Conservation (phyloP, 1,140 invertebrate species). For the Nasonia longicornis region DNA sequence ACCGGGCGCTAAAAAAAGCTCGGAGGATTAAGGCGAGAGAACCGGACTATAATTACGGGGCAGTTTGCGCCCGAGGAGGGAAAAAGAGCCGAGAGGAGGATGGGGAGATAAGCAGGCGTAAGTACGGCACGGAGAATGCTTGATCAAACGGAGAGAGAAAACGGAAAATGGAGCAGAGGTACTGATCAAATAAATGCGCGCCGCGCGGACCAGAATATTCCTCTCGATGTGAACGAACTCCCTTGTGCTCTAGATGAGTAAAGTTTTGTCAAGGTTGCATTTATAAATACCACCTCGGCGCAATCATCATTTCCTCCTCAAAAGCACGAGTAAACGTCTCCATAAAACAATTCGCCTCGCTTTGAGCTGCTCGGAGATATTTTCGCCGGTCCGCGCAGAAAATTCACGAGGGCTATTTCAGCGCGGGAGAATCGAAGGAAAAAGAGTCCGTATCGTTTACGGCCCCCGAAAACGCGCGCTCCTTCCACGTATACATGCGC, state of each 20-base stretch:
- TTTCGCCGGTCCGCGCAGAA: too few relatives aligned
- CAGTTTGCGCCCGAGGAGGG: neutral
- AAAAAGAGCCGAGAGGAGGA: neutral
- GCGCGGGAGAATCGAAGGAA: too few relatives aligned
- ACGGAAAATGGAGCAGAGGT: neutral
- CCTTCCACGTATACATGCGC: neutral
- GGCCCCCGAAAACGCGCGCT: too few relatives aligned
- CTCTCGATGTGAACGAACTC: constrained; percentile 1
- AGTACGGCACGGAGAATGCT: neutral
- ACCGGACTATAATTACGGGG: neutral
- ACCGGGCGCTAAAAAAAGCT: constrained; percentile 6
- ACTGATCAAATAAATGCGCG: neutral
- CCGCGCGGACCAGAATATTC: neutral
- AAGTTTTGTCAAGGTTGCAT: constrained; percentile 40
- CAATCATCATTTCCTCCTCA: constrained; percentile 34
- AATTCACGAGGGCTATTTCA: too few relatives aligned
- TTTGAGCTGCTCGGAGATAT: neutral
- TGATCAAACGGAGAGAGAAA: constrained; percentile 10
- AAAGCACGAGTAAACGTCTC: constrained; percentile 30
- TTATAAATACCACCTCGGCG: constrained; percentile 32
- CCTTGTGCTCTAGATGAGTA: constrained; percentile 22
- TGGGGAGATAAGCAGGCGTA: constrained; percentile 11
- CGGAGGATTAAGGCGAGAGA: neutral
- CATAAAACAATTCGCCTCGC: constrained; percentile 31
- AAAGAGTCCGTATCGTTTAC: too few relatives aligned